Evolutionary conservation across 2,113 vertebrate species (phyloP).

Genomic region (Corythornis vintsioides): DNA sequence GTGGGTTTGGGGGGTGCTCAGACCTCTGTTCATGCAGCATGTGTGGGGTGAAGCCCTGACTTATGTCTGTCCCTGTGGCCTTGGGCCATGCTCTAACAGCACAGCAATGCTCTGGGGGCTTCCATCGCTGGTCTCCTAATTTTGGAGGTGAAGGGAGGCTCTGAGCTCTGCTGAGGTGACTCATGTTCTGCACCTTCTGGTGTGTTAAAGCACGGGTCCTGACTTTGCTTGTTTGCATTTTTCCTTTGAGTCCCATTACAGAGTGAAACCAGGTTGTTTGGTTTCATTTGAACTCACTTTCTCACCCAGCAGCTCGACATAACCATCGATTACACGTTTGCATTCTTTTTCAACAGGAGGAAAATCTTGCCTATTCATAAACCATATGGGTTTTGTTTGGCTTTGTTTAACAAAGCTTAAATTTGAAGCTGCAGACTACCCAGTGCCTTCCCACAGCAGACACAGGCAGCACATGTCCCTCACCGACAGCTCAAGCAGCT

Average conservation of each 20-base stretch:
- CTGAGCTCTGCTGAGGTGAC: background rate
- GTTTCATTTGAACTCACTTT: background rate
- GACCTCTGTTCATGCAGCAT: background rate
- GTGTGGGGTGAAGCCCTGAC: background rate
- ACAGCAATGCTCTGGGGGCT: background rate
- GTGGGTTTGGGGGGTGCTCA: background rate
- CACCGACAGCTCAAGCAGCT: slow-evolving; percentile 16
- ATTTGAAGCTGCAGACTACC: slow-evolving; percentile 39
- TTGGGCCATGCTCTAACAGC: background rate
- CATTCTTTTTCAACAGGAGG: background rate
- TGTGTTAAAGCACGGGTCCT: background rate
- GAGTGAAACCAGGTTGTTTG: background rate
- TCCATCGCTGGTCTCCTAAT: rapidly evolving
- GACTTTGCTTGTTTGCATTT: background rate
- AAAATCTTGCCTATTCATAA: slow-evolving; percentile 22
- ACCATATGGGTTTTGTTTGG: slow-evolving; percentile 45
- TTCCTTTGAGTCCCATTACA: background rate
- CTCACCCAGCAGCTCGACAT: background rate
- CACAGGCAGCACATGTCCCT: background rate
- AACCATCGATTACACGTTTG: background rate
- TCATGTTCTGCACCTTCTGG: background rate
- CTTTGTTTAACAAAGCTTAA: slow-evolving; percentile 45
- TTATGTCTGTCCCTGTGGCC: background rate
- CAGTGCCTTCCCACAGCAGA: slow-evolving; percentile 1
- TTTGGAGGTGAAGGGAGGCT: background rate